These are phyloP conservation scores for Nemapogon koenigi DNA, from an alignment of 2,888 invertebrate genomes.

Conservation along the genomic window DNA sequence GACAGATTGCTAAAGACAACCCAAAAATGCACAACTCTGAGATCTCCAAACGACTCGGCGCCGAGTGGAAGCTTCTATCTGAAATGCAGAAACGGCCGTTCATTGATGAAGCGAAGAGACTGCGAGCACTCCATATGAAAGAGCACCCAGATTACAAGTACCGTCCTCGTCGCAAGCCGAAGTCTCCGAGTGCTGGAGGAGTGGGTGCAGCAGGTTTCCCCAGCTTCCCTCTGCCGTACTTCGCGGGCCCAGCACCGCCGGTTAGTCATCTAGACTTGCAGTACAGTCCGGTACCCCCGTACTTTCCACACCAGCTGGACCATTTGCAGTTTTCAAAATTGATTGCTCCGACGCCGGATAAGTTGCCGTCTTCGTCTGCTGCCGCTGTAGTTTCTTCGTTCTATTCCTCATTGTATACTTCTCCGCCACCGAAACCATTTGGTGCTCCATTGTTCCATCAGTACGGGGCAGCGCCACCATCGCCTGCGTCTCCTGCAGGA, in stretches of 20 bases:
- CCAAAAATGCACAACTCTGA: slow-evolving; percentile 92
- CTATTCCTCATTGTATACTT: slow-evolving; percentile 72
- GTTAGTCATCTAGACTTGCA: slow-evolving; percentile 66
- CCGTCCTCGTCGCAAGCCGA: slow-evolving; percentile 84
- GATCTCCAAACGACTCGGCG: slow-evolving; percentile 90
- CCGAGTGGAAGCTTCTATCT: slow-evolving; percentile 90
- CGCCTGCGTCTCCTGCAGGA: slow-evolving; percentile 49
- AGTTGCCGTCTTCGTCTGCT: slow-evolving; percentile 44
- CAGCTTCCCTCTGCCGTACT: slow-evolving; percentile 70
- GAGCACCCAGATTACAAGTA: slow-evolving; percentile 93
- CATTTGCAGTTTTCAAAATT: slow-evolving; percentile 69
- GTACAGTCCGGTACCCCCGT: slow-evolving; percentile 70
- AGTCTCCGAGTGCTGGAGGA: slow-evolving; percentile 68
- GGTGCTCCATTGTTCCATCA: slow-evolving; percentile 60
- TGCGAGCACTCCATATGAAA: slow-evolving; percentile 88
- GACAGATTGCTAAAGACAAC: slow-evolving; percentile 93
- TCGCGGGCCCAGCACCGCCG: slow-evolving; percentile 66
- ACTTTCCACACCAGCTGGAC: slow-evolving; percentile 79
- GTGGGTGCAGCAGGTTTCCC: slow-evolving; percentile 62
- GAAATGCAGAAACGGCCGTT: slow-evolving; percentile 91
- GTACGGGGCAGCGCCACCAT: slow-evolving; percentile 54
- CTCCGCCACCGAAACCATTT: slow-evolving; percentile 60
- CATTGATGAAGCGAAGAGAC: slow-evolving; percentile 92
- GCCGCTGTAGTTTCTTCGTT: slow-evolving; percentile 72
- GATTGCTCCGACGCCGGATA: slow-evolving; percentile 56